Base-by-base conservation (phyloP, 2,888 invertebrate species). In the Lydus trimaculatus region DNA sequence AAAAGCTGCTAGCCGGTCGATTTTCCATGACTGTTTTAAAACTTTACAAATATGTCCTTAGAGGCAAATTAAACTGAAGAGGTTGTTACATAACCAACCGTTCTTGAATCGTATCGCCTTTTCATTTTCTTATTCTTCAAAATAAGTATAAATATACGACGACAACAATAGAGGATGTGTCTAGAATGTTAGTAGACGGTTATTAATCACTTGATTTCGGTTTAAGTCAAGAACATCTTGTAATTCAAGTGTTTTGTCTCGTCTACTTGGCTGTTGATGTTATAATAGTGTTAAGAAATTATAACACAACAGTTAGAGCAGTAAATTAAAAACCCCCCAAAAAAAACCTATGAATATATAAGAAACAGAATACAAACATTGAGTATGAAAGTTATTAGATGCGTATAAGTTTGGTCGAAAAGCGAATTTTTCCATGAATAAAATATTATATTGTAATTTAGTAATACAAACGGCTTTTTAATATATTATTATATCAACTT, bases 371-470 rank as follows among this genome's bases (percentile, higher is more conserved):
- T n/a, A 60, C 31, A 31, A 31, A 31, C n/a, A 31, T 25, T 23
- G 31, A 17, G 60, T 11, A 25, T 20, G 15, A 56, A 56, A 60
- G 20, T 20, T 60, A 60, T 62, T 68, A 62, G 52, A 59, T 64
- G 63, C 61, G 64, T 33, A 52, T n/a, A 62, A 64, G 61, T 64
- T 61, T 61, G 36, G 58, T 17, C 33, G 36, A 23, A 61, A 70
- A 61, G 61, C 43, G 63, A 66, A 69, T 60, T 70, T 69, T 56
- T 43, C 66, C 66, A 66, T 70, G 66, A 70, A 70, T 69, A 69
- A 69, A 69, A 69, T 69, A 69, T 70, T 66, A 70, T 66, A 66
- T 66, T 66, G 66, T 61, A 66, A 66, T 70, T 66, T 66, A 58
- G 61, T 56, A 52, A 66, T 66, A 69, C 69, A 66, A 56, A 31